Evolutionary conservation across 2,888 invertebrate genomes (phyloP).

Genomic region (Saturnia pavonia): DNA sequence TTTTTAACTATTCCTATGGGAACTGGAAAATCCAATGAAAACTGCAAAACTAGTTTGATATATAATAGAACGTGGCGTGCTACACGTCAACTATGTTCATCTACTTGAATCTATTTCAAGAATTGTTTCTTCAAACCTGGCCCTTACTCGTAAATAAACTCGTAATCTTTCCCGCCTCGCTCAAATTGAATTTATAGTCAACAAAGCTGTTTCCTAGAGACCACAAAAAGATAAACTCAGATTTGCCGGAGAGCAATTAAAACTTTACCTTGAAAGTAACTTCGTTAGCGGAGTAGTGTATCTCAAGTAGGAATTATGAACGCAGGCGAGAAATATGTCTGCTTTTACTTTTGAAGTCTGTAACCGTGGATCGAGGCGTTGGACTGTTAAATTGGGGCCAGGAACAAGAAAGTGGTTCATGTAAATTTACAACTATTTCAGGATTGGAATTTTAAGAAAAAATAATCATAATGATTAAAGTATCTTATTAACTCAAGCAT

Average conservation of each 20-base stretch:
- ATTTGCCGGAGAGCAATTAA: slow-evolving; percentile 78
- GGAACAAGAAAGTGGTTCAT: slow-evolving; percentile 55
- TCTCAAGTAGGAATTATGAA: slow-evolving; percentile 61
- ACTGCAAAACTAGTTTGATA: slow-evolving; percentile 5
- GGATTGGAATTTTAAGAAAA: slow-evolving; percentile 3
- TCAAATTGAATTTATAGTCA: slow-evolving; percentile 77
- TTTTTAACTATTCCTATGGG: background rate
- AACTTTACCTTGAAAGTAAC: slow-evolving; percentile 79
- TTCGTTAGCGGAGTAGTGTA: slow-evolving; percentile 74
- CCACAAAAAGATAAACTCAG: slow-evolving; percentile 78
- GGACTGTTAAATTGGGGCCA: slow-evolving; percentile 63
- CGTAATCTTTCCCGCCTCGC: slow-evolving; percentile 60
- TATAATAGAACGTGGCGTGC: slow-evolving; percentile 34
- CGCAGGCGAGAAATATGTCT: slow-evolving; percentile 66
- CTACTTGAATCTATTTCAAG: slow-evolving; percentile 36
- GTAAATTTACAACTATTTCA: slow-evolving; percentile 47
- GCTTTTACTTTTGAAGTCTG: slow-evolving; percentile 60
- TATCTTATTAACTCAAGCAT: background rate
- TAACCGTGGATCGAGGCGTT: slow-evolving; percentile 54
- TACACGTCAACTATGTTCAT: slow-evolving; percentile 34
- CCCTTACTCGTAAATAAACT: slow-evolving; percentile 47
- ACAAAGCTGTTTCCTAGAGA: slow-evolving; percentile 69
- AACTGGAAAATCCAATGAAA: background rate
- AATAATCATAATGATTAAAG: background rate
- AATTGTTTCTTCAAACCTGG: slow-evolving; percentile 35